Base-by-base conservation (phyloP, 2,797 vertebrate genomes). In the Huso huso region DNA sequence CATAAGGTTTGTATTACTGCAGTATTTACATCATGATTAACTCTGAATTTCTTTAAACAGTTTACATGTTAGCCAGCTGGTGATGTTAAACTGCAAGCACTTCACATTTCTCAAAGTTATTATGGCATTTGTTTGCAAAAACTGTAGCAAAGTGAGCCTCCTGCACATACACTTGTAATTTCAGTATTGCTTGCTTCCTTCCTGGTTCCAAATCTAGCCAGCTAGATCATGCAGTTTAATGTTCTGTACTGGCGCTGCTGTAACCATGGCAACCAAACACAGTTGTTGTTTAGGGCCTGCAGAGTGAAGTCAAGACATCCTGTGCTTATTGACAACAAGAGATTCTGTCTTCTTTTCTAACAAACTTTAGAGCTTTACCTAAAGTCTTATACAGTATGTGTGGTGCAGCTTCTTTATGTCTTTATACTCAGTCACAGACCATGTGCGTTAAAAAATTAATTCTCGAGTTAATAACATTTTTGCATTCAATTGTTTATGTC, bases 201-300 rank as follows among this genome's bases (percentile, higher is more conserved):
- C 63, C 6, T 9, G 51, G 51, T 8, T 6, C 7, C 81, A 83
- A 79, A 78, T 78, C 73, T 75, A 73, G 70, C 74, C 70, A 49
- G 49, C 59, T 13, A 48, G 8, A 63, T 65, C 70, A 15, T 55
- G 62, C 63, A 63, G 71, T 7, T 53, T 12, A 48, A 72, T 66
- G 70, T 67, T 74, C 74, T 72, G 60, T 49, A 61, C 71, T 72
- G 68, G 70, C 76, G 50, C 66, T 13, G 72, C 74, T 79, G 86
- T 87, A 66, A n/a, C 86, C 74, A 65, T 48, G 60, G 80, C 70
- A 78, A 88, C 84, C 75, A 89, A 89, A 90, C 88, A 89, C 9
- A 1, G 55, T 72, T 65, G 80, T 81, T 89, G 83, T 77, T 87
- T 88, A 75, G 83, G 77, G 75, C 78, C 77, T 68, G 69, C 37